Evolutionary conservation across 1,140 invertebrate genomes (phyloP).

Genomic region (Sinella curviseta): DNA sequence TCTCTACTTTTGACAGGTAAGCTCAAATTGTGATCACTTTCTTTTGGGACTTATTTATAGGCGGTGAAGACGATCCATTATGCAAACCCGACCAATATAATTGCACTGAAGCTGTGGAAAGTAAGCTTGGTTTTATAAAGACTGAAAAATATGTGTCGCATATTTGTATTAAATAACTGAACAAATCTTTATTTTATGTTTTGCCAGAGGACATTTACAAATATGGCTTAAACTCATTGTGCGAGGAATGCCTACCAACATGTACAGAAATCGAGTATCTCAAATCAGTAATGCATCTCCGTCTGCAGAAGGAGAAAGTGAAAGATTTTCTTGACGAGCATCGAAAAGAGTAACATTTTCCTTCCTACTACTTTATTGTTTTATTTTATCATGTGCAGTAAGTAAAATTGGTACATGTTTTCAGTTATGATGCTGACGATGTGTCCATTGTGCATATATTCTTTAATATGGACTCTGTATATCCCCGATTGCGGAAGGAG

Average conservation of each 20-base stretch:
- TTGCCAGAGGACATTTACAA: background rate
- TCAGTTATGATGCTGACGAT: background rate
- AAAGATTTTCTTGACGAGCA: background rate
- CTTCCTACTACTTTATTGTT: background rate
- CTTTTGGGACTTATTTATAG: too few species aligned
- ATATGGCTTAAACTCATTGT: background rate
- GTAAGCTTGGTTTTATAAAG: too few species aligned
- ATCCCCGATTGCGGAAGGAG: conserved; percentile 30
- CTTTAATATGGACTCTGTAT: conserved; percentile 23
- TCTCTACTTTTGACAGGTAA: too few species aligned
- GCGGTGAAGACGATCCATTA: too few species aligned
- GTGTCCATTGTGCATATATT: conserved; percentile 44
- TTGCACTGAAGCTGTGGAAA: too few species aligned
- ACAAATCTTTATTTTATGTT: background rate
- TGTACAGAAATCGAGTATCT: conserved; percentile 1
- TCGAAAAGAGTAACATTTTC: background rate
- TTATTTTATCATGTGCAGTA: background rate
- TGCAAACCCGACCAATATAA: too few species aligned
- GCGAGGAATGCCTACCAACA: background rate
- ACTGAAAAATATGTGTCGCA: too few species aligned
- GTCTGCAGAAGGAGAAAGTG: background rate
- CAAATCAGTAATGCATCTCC: background rate
- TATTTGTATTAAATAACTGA: too few species aligned
- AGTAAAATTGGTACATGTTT: background rate
- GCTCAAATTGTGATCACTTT: too few species aligned